Conservation (phyloP, 2,797 vertebrate genomes). For the Okamejei kenojei region DNA sequence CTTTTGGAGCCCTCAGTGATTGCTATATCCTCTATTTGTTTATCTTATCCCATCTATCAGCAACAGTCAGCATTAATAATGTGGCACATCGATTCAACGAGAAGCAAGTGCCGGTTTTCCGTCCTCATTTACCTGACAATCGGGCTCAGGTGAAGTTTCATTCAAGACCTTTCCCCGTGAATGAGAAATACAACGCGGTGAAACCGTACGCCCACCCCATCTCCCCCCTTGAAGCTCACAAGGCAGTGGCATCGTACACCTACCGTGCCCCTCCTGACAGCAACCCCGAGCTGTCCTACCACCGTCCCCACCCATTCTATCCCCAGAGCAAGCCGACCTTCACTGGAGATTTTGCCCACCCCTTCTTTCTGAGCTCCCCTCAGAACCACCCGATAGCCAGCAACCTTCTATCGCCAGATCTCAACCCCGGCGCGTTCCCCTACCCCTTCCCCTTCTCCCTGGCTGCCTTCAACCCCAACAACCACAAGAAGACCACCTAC, state of each 20-base stretch:
- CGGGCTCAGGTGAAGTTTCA: background rate
- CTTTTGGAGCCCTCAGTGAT: background rate
- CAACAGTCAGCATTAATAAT: background rate
- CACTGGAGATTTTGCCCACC: background rate
- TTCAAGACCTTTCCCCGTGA: background rate
- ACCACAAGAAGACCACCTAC: background rate
- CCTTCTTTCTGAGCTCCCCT: background rate
- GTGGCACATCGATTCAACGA: background rate
- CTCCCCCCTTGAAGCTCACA: background rate
- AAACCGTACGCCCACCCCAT: background rate
- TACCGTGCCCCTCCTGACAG: background rate
- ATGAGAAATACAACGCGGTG: background rate
- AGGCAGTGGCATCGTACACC: background rate
- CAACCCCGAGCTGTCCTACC: background rate
- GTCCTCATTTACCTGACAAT: background rate
- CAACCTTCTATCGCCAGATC: background rate
- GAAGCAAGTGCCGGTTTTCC: background rate
- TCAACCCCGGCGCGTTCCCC: background rate
- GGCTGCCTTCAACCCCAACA: background rate
- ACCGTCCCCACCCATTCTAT: background rate
- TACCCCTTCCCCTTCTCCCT: background rate
- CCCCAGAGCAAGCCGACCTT: background rate
- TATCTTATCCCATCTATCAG: background rate
- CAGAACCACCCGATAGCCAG: background rate
- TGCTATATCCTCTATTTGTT: background rate